Conservation (phyloP, 2,113 vertebrate genomes). For the Australoheros scitulus region DNA sequence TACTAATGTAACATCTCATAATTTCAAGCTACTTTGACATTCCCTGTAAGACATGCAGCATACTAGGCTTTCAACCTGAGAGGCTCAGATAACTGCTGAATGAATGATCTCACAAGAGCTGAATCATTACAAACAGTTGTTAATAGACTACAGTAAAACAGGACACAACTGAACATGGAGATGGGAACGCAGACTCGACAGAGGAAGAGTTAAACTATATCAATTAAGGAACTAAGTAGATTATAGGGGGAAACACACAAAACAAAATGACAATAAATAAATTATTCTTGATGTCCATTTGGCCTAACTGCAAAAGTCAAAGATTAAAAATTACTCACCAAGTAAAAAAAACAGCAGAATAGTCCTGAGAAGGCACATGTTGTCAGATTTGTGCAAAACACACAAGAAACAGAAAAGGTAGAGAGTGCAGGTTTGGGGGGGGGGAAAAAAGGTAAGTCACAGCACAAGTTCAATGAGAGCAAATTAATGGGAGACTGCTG, state of each 20-base stretch:
- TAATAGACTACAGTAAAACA: too few relatives aligned
- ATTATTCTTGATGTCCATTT: background rate
- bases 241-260: too few relatives aligned
- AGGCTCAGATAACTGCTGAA: background rate
- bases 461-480: background rate
- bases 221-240: too few relatives aligned
- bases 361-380: conserved; percentile 67
- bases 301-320: background rate
- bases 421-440: background rate
- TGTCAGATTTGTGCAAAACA: conserved; percentile 45
- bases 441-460: background rate
- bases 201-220: too few relatives aligned
- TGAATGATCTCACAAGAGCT: background rate
- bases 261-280: too few relatives aligned
- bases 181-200: too few relatives aligned
- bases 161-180: too few relatives aligned
- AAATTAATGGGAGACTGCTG: background rate
- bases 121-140: background rate
- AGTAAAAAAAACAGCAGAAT: conserved; percentile 58
- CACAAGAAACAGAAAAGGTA: background rate
- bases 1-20: background rate
- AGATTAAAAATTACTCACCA: conserved; percentile 71
- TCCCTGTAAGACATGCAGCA: background rate
- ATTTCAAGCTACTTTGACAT: background rate
- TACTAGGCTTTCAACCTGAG: background rate